These are phyloP conservation scores for Scolopax bukidnonensis DNA, from an alignment of 2,797 vertebrate species.

Conservation along the genomic window DNA sequence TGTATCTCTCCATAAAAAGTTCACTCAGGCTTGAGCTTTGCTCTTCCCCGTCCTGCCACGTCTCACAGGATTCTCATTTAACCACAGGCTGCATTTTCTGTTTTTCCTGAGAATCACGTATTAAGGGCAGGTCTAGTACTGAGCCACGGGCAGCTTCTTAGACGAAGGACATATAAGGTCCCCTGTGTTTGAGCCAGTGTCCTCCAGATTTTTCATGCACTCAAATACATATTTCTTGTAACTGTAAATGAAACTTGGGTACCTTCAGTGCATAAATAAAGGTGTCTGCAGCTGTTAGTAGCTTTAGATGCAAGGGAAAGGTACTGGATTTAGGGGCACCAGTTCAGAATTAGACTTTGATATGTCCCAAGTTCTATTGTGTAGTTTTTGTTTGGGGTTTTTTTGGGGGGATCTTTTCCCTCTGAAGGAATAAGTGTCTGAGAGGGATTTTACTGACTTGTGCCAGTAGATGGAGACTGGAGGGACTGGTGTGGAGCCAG, in stretches of 20 bases:
- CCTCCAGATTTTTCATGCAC: neutral
- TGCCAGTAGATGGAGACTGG: neutral
- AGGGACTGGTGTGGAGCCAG: neutral
- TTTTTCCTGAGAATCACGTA: neutral
- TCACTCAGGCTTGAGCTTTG: neutral
- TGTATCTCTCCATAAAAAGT: neutral
- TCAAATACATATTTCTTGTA: neutral
- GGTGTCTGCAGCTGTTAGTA: neutral
- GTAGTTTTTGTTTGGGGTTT: no score
- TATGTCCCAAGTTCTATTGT: neutral
- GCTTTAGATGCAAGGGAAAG: neutral
- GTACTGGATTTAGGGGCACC: neutral
- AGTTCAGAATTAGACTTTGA: neutral
- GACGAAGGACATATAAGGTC: neutral
- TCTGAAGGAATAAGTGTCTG: neutral
- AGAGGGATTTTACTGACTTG: neutral
- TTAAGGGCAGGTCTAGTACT: neutral
- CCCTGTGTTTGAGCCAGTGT: accelerated
- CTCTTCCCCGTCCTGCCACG: neutral
- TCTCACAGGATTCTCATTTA: accelerated
- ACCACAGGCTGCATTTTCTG: neutral
- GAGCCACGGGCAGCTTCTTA: neutral
- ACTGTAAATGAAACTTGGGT: neutral
- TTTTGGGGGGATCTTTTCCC: neutral
- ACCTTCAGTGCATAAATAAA: neutral